phyloP scores from a whole-genome alignment of 2,113 vertebrate species.

The Chionodraco myersi region DNA sequence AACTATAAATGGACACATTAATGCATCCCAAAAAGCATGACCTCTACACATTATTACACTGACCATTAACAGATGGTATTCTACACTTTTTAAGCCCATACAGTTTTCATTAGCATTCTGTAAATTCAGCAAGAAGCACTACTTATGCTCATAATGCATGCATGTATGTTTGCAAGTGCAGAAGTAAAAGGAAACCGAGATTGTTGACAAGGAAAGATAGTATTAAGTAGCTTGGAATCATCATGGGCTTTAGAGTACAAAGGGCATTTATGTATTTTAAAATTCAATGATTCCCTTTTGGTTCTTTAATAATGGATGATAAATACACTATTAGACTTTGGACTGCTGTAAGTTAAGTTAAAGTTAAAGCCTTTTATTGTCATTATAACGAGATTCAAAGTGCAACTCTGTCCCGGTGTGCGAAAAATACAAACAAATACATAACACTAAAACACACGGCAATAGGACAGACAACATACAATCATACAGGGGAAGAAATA shows the following conservation, averaged over 20 bases:
- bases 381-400: no score
- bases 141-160: constrained; percentile 9
- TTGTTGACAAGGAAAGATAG: neutral
- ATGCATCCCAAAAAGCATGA: neutral
- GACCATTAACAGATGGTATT: neutral
- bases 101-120: neutral
- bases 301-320: neutral
- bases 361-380: no score
- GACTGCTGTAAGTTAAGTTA: neutral
- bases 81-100: neutral
- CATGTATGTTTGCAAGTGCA: neutral
- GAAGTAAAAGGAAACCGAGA: constrained; percentile 2
- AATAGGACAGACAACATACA: no score
- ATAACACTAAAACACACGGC: no score
- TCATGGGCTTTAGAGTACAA: neutral
- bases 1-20: neutral
- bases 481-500: no score
- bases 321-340: neutral
- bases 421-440: no score
- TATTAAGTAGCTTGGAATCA: neutral
- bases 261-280: no score
- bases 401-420: no score
- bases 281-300: neutral
- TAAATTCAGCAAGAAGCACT: neutral
- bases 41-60: neutral